Conservation (phyloP, 2,113 vertebrate genomes). For the Electrona antarctica region DNA sequence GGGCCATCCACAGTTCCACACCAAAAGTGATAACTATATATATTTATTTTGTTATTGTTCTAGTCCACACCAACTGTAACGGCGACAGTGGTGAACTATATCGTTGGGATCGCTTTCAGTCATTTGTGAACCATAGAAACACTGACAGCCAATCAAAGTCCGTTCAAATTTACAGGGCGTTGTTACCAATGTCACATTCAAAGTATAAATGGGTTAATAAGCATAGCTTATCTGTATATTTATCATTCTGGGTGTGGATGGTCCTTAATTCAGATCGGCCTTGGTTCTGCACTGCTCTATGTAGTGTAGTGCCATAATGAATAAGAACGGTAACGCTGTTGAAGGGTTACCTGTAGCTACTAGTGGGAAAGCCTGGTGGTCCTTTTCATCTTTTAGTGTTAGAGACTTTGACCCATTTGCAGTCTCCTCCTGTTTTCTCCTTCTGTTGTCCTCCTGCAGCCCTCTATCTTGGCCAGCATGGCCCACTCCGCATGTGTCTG, state of each 20-base stretch:
- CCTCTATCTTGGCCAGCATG: slow-evolving; percentile 70
- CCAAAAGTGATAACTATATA: too few relatives aligned
- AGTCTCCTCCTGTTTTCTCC: slow-evolving; percentile 53
- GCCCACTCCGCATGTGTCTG: slow-evolving; percentile 67
- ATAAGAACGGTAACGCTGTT: slow-evolving; percentile 1
- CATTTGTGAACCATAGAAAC: too few relatives aligned
- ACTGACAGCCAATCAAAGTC: too few relatives aligned
- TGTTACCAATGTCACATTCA: too few relatives aligned
- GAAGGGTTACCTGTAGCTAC: slow-evolving; percentile 27
- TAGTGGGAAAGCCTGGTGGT: slow-evolving; percentile 64
- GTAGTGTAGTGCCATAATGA: slow-evolving; percentile 19
- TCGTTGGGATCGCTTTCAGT: too few relatives aligned
- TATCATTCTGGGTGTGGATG: too few relatives aligned
- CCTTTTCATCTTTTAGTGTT: slow-evolving; percentile 50
- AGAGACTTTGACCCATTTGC: slow-evolving; percentile 57
- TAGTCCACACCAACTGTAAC: too few relatives aligned
- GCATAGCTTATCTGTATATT: too few relatives aligned
- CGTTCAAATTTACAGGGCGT: too few relatives aligned
- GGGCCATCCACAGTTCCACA: neutral
- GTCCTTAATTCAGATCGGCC: slow-evolving; percentile 32
- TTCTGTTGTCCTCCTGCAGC: slow-evolving; percentile 61
- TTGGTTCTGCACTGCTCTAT: slow-evolving; percentile 6
- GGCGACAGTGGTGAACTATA: too few relatives aligned
- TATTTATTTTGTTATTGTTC: too few relatives aligned
- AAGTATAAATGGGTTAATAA: too few relatives aligned